Evolutionary conservation across 2,113 vertebrate genomes (phyloP).

Genomic region (Melanerpes formicivorus): DNA sequence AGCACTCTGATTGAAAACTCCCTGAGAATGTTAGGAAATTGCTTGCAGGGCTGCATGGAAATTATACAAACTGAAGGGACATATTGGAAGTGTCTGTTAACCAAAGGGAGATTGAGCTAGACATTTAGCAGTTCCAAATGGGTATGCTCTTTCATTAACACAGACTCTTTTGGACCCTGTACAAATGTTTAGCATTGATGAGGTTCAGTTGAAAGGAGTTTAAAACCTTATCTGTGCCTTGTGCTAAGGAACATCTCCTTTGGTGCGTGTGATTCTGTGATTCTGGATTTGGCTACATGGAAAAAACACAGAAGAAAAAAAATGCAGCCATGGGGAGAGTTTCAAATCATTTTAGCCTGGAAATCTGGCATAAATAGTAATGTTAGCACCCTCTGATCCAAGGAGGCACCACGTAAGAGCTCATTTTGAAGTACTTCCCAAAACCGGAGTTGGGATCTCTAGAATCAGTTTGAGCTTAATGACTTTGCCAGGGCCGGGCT

Average conservation of each 20-base stretch:
- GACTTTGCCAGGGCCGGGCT: slow-evolving; percentile 59
- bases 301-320: not conserved
- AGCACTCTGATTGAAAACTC: not conserved
- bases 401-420: slow-evolving; percentile 63
- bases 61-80: not conserved
- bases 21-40: not conserved
- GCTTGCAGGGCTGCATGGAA: not conserved
- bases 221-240: not conserved
- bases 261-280: not conserved
- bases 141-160: not conserved
- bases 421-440: slow-evolving; percentile 63
- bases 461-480: slow-evolving; percentile 52
- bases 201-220: not conserved
- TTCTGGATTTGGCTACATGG: slow-evolving; percentile 28
- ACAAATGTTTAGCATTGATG: not conserved
- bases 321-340: slow-evolving; percentile 4
- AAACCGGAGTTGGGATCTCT: slow-evolving; percentile 51
- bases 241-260: slow-evolving; percentile 1
- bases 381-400: slow-evolving; percentile 65
- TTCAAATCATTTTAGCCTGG: slow-evolving; percentile 54
- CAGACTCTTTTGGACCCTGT: not conserved
- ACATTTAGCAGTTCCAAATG: not conserved
- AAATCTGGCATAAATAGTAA: slow-evolving; percentile 61
- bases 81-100: not conserved
- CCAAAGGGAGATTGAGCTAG: not conserved